phyloP scores from a whole-genome alignment of 2,888 invertebrate species.

The Limenitis camilla region DNA sequence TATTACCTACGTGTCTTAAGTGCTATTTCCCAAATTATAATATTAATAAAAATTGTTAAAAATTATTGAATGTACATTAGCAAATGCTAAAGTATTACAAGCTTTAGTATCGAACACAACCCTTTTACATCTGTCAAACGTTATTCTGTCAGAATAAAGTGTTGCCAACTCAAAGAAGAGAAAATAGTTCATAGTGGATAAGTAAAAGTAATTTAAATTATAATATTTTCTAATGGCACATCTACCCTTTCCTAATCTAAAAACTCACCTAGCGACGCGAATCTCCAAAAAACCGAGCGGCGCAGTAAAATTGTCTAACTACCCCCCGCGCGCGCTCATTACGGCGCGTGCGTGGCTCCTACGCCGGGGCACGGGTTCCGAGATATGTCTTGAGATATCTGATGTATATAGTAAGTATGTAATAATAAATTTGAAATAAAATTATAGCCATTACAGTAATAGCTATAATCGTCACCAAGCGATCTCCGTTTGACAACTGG shows the following conservation, averaged over 20 bases:
- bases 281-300: constrained; percentile 71
- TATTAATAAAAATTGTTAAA: no score
- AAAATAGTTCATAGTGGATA: no score
- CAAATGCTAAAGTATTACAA: no score
- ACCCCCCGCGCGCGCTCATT: constrained; percentile 70
- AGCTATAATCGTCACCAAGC: neutral
- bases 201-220: neutral
- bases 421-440: no score
- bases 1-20: no score
- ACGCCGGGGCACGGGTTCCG: constrained; percentile 28
- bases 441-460: no score
- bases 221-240: constrained; percentile 10
- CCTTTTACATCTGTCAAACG: no score
- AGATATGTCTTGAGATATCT: constrained; percentile 34
- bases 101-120: no score
- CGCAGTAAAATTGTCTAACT: constrained; percentile 75
- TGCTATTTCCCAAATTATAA: no score
- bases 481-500: neutral
- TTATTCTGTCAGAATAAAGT: no score
- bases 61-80: no score
- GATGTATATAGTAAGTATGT: neutral
- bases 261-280: constrained; percentile 62
- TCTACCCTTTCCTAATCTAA: constrained; percentile 42
- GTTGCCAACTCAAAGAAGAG: no score
- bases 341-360: constrained; percentile 59